Percentiles rank a stretch among this genome's conserved stretches.
These are phyloP conservation scores for Panthera leo DNA, from an alignment of 2,113 vertebrate species.

Conservation along the genomic window DNA sequence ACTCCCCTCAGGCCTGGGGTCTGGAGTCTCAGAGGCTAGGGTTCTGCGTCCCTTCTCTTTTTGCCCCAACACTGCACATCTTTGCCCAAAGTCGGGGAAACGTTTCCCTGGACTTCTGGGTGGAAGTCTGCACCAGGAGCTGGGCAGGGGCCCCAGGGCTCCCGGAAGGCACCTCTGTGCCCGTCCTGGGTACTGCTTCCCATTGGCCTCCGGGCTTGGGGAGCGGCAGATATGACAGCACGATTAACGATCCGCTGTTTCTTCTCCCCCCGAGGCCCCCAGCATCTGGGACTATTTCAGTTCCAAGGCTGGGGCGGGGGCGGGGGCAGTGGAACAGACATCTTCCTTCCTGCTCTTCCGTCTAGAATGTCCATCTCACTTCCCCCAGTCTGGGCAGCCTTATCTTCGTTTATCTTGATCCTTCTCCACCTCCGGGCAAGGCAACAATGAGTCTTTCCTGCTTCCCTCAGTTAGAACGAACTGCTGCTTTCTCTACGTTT, in stretches of 20 bases:
- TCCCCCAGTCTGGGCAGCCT: rapidly evolving
- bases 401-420: rapidly evolving
- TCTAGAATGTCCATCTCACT: too few relatives aligned
- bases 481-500: background rate
- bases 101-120: rapidly evolving
- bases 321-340: rapidly evolving
- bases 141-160: background rate
- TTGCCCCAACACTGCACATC: too few relatives aligned
- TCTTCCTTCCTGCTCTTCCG: rapidly evolving
- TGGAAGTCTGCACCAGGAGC: rapidly evolving
- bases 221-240: background rate
- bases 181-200: rapidly evolving
- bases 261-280: background rate
- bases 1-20: too few relatives aligned
- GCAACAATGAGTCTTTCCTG: rapidly evolving
- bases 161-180: rapidly evolving
- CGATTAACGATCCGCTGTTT: background rate
- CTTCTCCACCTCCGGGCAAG: too few relatives aligned
- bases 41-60: background rate
- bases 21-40: background rate
- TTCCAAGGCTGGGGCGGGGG: rapidly evolving
- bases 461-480: rapidly evolving
- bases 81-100: background rate
- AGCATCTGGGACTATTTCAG: rapidly evolving
- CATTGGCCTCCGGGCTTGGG: rapidly evolving